Evolutionary conservation across 1,140 invertebrate species (phyloP), one percentile per base, ranked within the genome.

Genomic region (Cydia fagiglandana): DNA sequence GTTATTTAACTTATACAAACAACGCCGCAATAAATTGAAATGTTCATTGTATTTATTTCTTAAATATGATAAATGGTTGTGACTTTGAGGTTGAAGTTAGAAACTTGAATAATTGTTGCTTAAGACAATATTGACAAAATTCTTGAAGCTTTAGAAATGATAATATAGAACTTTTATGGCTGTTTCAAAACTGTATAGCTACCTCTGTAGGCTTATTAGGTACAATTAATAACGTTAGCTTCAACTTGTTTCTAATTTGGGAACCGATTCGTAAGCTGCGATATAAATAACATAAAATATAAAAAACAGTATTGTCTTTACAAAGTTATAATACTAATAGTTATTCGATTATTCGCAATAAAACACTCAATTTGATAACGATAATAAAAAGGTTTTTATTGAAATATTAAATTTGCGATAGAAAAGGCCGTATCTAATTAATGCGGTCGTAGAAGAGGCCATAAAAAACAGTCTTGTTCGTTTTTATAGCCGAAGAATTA

Each of bases 401-500:
- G 80, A 77, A 80, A 84, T 86, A 80, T 83, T 86, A 82, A 85
- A 82, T 41, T 79, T 80, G 78, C 56, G 78, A 78, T 81, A 83
- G 80, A 86, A 81, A 84, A 83, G 79, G 77, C 79, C 75, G 80
- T 89, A 64, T 64, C 28, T 64, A 89, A 88, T 89, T 88, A 88
- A 87, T 84, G 77, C 76, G 76, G 81, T 84, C 84, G 82, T 81
- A 83, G 75, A 70, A 78, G 74, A 61, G 74, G 83, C 81, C 80
- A 80, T 91, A 88, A 91, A 89, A 75, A 74, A 82, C 76, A 78
- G 81, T 84, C 88, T 89, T 83, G 81, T 85, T 24, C 24, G n/a
- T 74, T 82, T 87, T 87, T 74, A 41, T 41, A 41, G 38, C 10
- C 74, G 64, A 75, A 74, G 74, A 77, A 80, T 78, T 77, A 80